These are phyloP conservation scores for Camponotus floridanus DNA, from an alignment of 1,140 invertebrate genomes.

Conservation along the genomic window DNA sequence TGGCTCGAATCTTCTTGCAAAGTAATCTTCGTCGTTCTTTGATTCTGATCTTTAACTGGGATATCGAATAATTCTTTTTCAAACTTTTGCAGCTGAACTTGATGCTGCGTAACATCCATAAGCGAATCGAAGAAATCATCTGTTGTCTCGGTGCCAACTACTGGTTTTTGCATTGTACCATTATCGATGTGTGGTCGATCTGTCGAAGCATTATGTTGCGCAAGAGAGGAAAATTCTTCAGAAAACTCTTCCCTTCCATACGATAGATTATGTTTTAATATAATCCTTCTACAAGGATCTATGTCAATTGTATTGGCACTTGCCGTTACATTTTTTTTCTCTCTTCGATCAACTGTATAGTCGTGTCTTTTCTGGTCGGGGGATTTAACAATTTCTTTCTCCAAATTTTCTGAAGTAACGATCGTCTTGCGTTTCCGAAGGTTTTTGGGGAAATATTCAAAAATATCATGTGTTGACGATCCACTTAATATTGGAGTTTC, in stretches of 20 bases:
- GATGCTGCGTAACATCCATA: constrained; percentile 72
- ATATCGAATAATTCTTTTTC: constrained; percentile 73
- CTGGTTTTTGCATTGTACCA: background rate
- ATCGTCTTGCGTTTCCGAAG: background rate
- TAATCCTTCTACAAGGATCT: background rate
- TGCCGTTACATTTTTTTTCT: background rate
- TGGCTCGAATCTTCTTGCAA: background rate
- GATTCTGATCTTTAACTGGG: background rate
- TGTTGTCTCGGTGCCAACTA: background rate
- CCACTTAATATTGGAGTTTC: background rate
- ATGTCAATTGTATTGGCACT: background rate
- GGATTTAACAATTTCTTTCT: constrained; percentile 55
- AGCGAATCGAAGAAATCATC: constrained; percentile 56
- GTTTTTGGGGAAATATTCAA: constrained; percentile 3
- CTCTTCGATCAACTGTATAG: background rate
- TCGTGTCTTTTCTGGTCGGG: background rate
- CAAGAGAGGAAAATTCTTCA: background rate
- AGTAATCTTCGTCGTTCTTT: background rate
- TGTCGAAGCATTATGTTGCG: background rate
- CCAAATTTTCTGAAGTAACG: background rate
- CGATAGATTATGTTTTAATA: constrained; percentile 1
- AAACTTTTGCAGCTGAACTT: constrained; percentile 65
- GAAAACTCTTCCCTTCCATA: background rate
- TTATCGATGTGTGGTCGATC: background rate
- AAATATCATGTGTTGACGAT: constrained; percentile 43